Base-by-base conservation (phyloP, 2,888 invertebrate species). In the Monopis laevigella region DNA sequence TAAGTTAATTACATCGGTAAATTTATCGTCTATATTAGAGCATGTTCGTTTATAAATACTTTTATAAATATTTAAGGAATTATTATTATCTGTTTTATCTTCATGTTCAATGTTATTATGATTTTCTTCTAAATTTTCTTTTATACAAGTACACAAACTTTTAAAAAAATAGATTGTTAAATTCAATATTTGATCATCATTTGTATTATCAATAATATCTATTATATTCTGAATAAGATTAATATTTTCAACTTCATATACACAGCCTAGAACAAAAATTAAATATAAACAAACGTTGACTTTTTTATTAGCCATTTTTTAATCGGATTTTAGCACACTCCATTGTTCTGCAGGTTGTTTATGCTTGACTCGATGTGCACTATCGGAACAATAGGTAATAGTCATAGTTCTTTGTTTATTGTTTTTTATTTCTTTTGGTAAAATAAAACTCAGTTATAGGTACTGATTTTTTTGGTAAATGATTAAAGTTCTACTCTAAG, bases 1-100 rank as follows among this genome's bases (percentile, higher is more conserved):
- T 10, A 7, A 6, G 10, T 24, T 24, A 24, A 24, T 24, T 24
- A 24, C 24, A 24, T 24, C 24, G 7, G 29, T 29, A 29, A 11
- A 4, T n/a, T n/a, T 29, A 29, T n/a, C n/a, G 21, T 54, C 46
- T 18, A 56, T 43, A 8, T 46, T 7, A 29, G 58, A 47, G 43
- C 78, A 78, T 0, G 71, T 72, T 35, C 53, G 63, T 28, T 68
- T 66, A 48, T 71, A 71, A 43, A 75, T 64, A 39, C 60, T 66
- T 35, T 53, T 58, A 45, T 70, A 73, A 2, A 68, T 43, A 6
- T 63, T 56, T 0, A 65, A 43, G n/a, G 56, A 56, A 47, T 52
- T 46, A 13, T 48, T 45, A 4, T 8, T 41, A 50, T 41, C 44
- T 40, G 59, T 49, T 8, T 53, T 52, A 41, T 46, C 49, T n/a